Evolutionary conservation across 2,797 vertebrate genomes (phyloP).

Genomic region (Saguinus oedipus): DNA sequence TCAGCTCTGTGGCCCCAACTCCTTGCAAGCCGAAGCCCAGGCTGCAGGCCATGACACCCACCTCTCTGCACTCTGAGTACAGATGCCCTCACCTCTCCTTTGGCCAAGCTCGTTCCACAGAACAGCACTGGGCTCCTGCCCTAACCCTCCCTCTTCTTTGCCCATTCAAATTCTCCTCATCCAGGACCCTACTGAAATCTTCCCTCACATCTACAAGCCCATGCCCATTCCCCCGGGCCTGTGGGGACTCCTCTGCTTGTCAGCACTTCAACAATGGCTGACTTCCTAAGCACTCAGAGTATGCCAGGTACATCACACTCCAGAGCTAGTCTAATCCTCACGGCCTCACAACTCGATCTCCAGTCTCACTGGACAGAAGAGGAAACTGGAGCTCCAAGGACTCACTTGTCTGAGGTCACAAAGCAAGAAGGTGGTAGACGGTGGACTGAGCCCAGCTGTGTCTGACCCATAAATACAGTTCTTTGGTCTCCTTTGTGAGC

Average conservation of each 20-base stretch:
- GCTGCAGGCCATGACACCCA: background rate
- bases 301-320: background rate
- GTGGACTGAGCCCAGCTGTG: background rate
- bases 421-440: background rate
- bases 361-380: background rate
- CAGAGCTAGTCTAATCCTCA: background rate
- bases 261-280: background rate
- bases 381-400: background rate
- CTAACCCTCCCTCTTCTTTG: background rate
- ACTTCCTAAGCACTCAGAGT: background rate
- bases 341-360: too few relatives aligned
- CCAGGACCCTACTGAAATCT: background rate
- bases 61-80: background rate
- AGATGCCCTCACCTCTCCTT: background rate
- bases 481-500: background rate
- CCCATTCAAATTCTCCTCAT: background rate
- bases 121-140: background rate
- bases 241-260: background rate
- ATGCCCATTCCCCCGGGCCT: background rate
- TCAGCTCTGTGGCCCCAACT: background rate
- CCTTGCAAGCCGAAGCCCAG: background rate
- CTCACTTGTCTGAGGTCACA: background rate
- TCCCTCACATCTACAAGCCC: background rate
- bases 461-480: background rate
- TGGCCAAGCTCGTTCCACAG: background rate